A percentile compares a stretch with the other conserved stretches of the same genome.
Conservation (phyloP, 2,888 invertebrate species). For the Kryphioiulus occultus region DNA sequence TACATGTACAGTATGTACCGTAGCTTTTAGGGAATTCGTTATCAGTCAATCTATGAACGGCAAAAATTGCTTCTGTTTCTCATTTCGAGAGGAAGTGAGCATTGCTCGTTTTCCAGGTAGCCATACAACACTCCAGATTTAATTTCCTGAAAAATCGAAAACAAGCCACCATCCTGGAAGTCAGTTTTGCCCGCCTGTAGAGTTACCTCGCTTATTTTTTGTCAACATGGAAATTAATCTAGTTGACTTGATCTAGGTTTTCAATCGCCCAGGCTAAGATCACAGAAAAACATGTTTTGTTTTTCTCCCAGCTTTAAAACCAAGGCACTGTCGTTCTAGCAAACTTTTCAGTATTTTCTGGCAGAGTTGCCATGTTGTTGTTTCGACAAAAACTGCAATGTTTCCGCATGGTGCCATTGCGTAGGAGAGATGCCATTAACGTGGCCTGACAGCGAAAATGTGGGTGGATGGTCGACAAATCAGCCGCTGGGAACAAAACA, state of each 20-base stretch:
- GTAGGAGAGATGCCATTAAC: neutral
- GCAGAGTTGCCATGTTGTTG: neutral
- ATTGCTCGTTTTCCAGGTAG: neutral
- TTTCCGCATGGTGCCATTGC: neutral
- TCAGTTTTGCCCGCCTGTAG: neutral
- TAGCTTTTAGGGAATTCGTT: too few species aligned
- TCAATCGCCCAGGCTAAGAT: too few species aligned
- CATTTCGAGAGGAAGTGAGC: neutral
- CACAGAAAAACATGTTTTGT: too few species aligned
- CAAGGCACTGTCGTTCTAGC: neutral
- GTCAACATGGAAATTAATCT: too few species aligned
- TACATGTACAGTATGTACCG: too few species aligned
- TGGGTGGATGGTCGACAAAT: neutral
- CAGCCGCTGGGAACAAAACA: neutral
- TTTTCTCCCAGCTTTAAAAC: too few species aligned
- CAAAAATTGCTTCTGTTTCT: neutral
- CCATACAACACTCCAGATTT: neutral
- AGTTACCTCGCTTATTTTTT: neutral
- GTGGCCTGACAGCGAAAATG: neutral
- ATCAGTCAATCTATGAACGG: too few species aligned
- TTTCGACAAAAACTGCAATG: neutral
- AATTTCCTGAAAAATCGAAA: neutral
- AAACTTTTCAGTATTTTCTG: neutral
- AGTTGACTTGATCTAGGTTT: too few species aligned
- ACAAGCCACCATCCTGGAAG: neutral